Evolutionary conservation across 1,140 invertebrate genomes (phyloP), one percentile per base, ranked within the genome.

Genomic region (Macrobrachium nipponense): DNA sequence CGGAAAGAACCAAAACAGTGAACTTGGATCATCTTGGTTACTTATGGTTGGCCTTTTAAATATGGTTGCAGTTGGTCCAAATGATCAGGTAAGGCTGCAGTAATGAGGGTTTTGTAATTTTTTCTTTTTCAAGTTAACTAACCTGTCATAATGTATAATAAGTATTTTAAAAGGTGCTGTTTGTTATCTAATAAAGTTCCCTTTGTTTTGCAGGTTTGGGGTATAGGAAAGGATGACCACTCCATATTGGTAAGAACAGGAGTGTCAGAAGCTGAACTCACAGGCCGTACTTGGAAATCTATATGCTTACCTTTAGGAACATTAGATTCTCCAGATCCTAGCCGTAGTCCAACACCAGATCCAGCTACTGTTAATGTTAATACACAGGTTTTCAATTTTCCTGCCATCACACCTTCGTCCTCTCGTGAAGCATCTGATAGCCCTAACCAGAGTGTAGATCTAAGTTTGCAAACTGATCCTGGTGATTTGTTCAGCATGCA

Each of bases 261-360:
- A 14, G 94, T 98, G 0, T 94, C 93, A 23, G 90, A 93, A 5
- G 93, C 94, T 5, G 96, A 98, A 91, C 92, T 96, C 70, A 96
- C 95, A 70, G 97, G 97, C 2, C 96, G 97, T 91, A 95, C 95
- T 88, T 98, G 97, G 97, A 93, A 94, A 89, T 91, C 93, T 78
- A 77, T 90, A 12, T 75, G 87, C 36, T 79, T 89, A 12, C 81
- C 86, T 8, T 23, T 87, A 17, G 62, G 62, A 12, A 20, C 66
- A 17, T 58, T 62, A 15, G 82, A 85, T 18, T 76, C 79, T 36
- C 85, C 85, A 36, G 23, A 23, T 43, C 72, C 77, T 17, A 87
- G 79, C 17, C 23, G 18, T 6, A 76, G 60, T 44, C 72, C 66
- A 23, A 76, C 59, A 44, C 80, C 85, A 15, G 61, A 61, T 17